Evolutionary conservation across 1,140 invertebrate genomes (phyloP), one percentile per base, ranked within the genome.

Genomic region (Drosophila lini): DNA sequence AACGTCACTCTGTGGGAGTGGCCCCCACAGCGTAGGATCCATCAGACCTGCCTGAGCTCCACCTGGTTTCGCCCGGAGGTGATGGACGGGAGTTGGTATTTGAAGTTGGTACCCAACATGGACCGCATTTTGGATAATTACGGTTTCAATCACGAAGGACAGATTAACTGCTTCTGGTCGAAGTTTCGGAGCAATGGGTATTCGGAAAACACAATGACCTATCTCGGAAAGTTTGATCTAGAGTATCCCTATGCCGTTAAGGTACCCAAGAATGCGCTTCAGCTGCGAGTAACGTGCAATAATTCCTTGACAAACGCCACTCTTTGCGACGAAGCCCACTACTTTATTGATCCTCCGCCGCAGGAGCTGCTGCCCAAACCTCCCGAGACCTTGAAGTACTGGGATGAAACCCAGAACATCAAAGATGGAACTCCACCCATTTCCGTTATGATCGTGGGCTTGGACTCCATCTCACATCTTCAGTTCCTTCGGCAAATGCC

Each of bases 401-500:
- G 55, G 74, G n/a, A 40, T 2, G 25, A 28, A 36, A 9, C 6
- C 4, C 13, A 19, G 16, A 42, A 19, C 3, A 36, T 40, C 6
- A 16, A 9, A 15, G 16, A 3, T 1, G 11, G 10, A 10, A n/a
- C 28, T 19, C 15, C 47, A 1, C 47, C 52, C 1, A 57, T 78
- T 10, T 78, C 76, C 0, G 42, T 71, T 4, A 77, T 78, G 76
- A 56, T 78, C 5, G 16, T 78, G 6, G 76, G 76, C 8, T 9
- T 78, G 36, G 76, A 78, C 16, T 70, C 52, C 4, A 32, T 77
- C 3, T 78, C 76, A 1, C 76, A 78, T 36, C 42, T 78, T 5
- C 76, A 78, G 11, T 71, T 78, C 6, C 25, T 78, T 0, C 58
- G 74, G 0, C 65, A 78, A 34, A 78, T 78, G 76, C 58, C 42